Percentiles rank a stretch among this genome's conserved stretches.
phyloP scores from a whole-genome alignment of 92 coral and sea anemone species.

The Scolanthus callimorphus region DNA sequence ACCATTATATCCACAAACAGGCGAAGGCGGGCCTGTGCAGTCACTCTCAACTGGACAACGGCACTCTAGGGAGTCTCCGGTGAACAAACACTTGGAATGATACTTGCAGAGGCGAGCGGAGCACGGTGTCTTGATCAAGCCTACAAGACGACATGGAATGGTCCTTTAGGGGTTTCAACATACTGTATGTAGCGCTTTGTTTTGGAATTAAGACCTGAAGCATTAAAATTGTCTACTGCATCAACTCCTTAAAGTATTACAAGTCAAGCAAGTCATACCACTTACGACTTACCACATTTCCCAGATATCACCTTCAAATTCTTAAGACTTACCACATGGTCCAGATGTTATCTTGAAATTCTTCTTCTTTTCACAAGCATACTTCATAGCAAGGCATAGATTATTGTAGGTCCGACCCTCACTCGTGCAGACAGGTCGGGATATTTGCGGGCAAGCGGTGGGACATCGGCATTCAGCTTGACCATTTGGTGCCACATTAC shows the following conservation, averaged over 20 bases:
- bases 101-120: slow-evolving; percentile 58
- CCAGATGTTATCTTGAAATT: slow-evolving; percentile 50
- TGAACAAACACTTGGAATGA: slow-evolving; percentile 57
- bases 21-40: slow-evolving; percentile 41
- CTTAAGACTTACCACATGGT: slow-evolving; percentile 64
- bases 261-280: neutral
- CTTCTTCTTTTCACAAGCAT: slow-evolving; percentile 74
- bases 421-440: slow-evolving; percentile 89
- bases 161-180: no score
- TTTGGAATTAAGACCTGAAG: no score
- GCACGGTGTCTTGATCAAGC: slow-evolving; percentile 58
- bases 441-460: slow-evolving; percentile 54
- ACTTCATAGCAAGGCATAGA: slow-evolving; percentile 63
- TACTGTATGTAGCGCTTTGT: no score
- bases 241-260: neutral
- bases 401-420: slow-evolving; percentile 86
- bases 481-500: slow-evolving; percentile 42
- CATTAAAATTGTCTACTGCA: no score
- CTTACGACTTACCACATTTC: no score
- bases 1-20: slow-evolving; percentile 82
- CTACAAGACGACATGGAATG: slow-evolving; percentile 38
- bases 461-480: slow-evolving; percentile 64
- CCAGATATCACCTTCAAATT: no score
- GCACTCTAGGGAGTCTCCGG: slow-evolving; percentile 82
- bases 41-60: slow-evolving; percentile 80